phyloP scores from a whole-genome alignment of 2,797 vertebrate genomes.

The Enteromius treurensis region DNA sequence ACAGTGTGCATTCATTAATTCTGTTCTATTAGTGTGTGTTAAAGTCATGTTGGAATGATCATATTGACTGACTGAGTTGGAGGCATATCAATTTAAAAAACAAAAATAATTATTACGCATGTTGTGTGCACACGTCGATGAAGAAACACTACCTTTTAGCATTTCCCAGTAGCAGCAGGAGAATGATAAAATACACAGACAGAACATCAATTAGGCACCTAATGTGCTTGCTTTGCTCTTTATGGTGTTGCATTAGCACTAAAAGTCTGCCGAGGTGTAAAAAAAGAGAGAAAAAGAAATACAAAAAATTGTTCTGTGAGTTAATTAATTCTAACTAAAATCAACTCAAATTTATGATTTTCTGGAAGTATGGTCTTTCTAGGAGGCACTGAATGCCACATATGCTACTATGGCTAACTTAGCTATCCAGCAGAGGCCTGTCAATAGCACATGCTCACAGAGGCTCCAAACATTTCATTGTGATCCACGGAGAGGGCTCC shows the following conservation, averaged over 20 bases:
- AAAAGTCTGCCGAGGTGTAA: background rate
- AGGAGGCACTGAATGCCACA: background rate
- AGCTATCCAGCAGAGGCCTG: slow-evolving; percentile 34
- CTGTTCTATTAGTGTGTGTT: background rate
- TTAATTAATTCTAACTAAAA: background rate
- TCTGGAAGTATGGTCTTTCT: background rate
- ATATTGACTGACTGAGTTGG: background rate
- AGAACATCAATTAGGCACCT: background rate
- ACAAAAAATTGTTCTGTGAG: background rate
- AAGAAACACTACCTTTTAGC: background rate
- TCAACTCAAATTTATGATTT: background rate
- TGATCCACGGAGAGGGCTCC: slow-evolving; percentile 36
- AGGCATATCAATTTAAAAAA: background rate
- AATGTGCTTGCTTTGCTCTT: background rate
- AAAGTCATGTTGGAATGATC: background rate
- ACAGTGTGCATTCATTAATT: background rate
- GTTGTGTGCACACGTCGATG: background rate
- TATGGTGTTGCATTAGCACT: background rate
- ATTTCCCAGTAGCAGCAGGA: background rate
- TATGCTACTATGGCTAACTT: background rate
- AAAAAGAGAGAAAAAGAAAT: background rate
- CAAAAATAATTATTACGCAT: background rate
- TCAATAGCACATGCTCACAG: slow-evolving; percentile 28
- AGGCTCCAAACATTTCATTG: slow-evolving; percentile 27
- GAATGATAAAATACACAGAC: background rate